Evolutionary conservation across 2,888 invertebrate species (phyloP).

Genomic region (Ganaspis brasiliensis): DNA sequence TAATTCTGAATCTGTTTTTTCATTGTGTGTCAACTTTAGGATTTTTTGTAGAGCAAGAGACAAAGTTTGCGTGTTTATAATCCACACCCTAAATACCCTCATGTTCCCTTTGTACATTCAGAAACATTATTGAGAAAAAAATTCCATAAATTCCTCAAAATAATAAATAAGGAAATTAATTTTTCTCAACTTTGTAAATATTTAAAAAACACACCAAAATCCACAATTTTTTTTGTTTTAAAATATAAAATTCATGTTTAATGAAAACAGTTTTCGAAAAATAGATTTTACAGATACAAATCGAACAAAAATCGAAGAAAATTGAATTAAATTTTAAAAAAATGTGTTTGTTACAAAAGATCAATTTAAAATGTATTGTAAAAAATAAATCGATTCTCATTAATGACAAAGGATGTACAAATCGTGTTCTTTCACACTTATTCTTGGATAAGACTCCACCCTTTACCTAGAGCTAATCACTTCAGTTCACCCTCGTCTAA

Average conservation of each 20-base stretch:
- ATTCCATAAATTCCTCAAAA: background rate
- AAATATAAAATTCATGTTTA: no score
- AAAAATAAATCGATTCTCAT: background rate
- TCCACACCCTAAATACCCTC: slow-evolving; percentile 25
- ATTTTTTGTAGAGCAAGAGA: background rate
- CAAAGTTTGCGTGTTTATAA: slow-evolving; percentile 19
- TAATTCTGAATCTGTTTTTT: background rate
- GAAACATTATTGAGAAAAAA: slow-evolving; percentile 24
- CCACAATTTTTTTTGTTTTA: no score
- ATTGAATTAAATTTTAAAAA: no score
- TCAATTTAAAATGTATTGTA: no score
- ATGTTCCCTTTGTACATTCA: slow-evolving; percentile 22
- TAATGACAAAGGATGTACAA: slow-evolving; percentile 22
- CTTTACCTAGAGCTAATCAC: slow-evolving; percentile 65
- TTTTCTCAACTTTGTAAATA: no score
- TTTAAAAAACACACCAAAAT: no score
- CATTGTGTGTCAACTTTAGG: slow-evolving; percentile 1
- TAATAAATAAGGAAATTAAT: background rate
- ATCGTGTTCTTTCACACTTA: slow-evolving; percentile 19
- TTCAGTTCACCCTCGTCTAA: slow-evolving; percentile 55
- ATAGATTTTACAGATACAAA: no score
- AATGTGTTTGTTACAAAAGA: background rate
- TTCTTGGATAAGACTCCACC: slow-evolving; percentile 62
- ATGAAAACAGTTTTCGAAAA: no score
- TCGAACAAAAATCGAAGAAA: no score